Percentiles rank a stretch among this genome's conserved stretches.
Conservation (phyloP, 2,888 invertebrate species). For the Drosophila imparisetae region DNA sequence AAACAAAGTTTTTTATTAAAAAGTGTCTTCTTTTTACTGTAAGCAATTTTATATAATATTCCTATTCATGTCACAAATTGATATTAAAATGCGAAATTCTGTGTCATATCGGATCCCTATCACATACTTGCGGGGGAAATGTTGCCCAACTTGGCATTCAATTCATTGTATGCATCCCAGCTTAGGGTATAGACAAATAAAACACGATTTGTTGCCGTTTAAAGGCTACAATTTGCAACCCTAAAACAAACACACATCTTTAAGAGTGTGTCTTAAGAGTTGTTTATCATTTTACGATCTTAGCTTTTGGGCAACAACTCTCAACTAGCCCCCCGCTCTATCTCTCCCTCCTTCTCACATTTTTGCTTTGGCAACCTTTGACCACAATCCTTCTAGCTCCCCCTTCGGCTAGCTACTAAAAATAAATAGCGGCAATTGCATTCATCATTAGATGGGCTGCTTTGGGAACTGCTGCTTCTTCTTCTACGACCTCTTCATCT, state of each 20-base stretch:
- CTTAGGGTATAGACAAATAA: constrained; percentile 28
- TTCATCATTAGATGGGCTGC: constrained; percentile 64
- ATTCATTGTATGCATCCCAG: constrained; percentile 6
- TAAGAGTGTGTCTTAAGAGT: constrained; percentile 12
- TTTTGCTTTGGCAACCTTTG: constrained; percentile 11
- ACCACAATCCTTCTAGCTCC: not conserved
- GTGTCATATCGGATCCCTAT: not conserved
- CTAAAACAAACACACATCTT: constrained; percentile 37
- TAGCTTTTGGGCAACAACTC: constrained; percentile 8
- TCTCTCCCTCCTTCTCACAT: not conserved
- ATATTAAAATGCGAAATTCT: not conserved
- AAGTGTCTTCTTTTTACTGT: not conserved
- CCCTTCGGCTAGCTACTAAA: constrained; percentile 40
- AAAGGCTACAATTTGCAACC: constrained; percentile 43
- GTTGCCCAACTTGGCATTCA: not conserved
- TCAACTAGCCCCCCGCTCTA: not conserved
- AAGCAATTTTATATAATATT: not conserved
- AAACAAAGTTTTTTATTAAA: not conserved
- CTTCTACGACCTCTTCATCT: not conserved
- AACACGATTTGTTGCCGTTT: constrained; percentile 43
- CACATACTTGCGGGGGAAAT: not conserved
- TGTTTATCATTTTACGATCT: constrained; percentile 58
- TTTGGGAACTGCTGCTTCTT: constrained; percentile 26
- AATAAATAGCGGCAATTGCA: constrained; percentile 78
- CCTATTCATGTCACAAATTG: not conserved